These are phyloP conservation scores for Sarcophaga carnaria DNA, from an alignment of 2,888 invertebrate genomes.

Conservation along the genomic window DNA sequence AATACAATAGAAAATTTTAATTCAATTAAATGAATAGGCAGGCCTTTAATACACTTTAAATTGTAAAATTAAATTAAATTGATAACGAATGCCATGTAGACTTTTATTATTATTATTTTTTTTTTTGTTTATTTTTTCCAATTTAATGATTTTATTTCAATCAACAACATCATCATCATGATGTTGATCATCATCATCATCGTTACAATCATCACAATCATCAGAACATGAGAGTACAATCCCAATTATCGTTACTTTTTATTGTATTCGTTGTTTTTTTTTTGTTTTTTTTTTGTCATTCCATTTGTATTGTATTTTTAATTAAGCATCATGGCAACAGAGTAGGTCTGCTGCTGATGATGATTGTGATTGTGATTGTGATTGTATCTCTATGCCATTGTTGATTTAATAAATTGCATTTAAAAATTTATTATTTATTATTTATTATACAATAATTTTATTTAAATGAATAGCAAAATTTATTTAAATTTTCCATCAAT, in stretches of 20 bases:
- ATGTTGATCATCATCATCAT: neutral
- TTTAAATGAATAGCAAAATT: conserved; percentile 35
- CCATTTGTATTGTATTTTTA: conserved; percentile 40
- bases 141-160: conserved; percentile 22
- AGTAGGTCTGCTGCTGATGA: no score
- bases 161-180: conserved; percentile 22
- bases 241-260: conserved; percentile 15
- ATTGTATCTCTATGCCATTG: conserved; percentile 56
- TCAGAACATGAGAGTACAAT: no score
- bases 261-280: neutral
- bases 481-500: conserved; percentile 28
- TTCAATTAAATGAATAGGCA: no score
- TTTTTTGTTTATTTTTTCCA: no score
- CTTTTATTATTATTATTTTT: neutral
- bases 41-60: neutral
- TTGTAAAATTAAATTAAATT: neutral
- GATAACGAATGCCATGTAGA: neutral
- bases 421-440: conserved; percentile 64
- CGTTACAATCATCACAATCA: conserved; percentile 12
- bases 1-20: no score
- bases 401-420: conserved; percentile 65
- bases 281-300: conserved; percentile 8
- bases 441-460: conserved; percentile 51
- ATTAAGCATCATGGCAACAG: conserved; percentile 45
- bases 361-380: neutral